Percentiles rank a stretch among this genome's conserved stretches.
phyloP scores from a whole-genome alignment of 2,113 vertebrate species.

The Beaufortia kweichowensis region DNA sequence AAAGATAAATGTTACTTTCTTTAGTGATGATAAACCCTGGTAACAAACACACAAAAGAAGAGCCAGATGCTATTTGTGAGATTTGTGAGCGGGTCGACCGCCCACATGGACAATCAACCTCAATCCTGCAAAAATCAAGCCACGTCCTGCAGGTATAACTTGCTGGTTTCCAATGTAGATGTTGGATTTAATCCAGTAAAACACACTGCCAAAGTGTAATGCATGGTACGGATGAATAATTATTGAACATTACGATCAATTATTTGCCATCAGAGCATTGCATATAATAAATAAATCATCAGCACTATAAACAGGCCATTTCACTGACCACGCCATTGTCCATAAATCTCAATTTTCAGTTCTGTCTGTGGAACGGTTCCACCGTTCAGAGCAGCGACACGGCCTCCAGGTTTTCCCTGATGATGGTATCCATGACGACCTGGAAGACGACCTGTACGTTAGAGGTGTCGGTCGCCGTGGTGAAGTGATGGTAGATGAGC shows the following conservation, averaged over 20 bases:
- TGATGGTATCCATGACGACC: constrained; percentile 80
- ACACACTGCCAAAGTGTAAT: not conserved
- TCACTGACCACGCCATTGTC: not conserved
- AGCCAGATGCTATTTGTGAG: constrained; percentile 53
- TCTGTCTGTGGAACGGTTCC: not conserved
- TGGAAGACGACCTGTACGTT: constrained; percentile 79
- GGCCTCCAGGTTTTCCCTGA: constrained; percentile 77
- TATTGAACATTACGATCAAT: not conserved
- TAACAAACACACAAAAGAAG: constrained; percentile 47
- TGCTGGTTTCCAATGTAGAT: not conserved
- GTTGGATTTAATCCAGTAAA: too few relatives aligned
- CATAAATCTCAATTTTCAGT: not conserved
- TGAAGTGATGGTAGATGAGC: constrained; percentile 79
- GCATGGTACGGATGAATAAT: too few relatives aligned
- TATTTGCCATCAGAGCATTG: not conserved
- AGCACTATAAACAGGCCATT: not conserved
- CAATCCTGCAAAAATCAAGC: not conserved
- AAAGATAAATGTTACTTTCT: not conserved
- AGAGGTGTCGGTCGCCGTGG: constrained; percentile 78
- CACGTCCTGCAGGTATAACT: not conserved
- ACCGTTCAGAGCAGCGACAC: constrained; percentile 69
- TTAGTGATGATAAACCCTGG: constrained; percentile 11
- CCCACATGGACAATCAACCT: not conserved
- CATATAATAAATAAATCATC: constrained; percentile 1
- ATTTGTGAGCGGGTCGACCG: constrained; percentile 27